Base-by-base conservation (phyloP, 2,888 invertebrate species). In the Lypha dubia region DNA sequence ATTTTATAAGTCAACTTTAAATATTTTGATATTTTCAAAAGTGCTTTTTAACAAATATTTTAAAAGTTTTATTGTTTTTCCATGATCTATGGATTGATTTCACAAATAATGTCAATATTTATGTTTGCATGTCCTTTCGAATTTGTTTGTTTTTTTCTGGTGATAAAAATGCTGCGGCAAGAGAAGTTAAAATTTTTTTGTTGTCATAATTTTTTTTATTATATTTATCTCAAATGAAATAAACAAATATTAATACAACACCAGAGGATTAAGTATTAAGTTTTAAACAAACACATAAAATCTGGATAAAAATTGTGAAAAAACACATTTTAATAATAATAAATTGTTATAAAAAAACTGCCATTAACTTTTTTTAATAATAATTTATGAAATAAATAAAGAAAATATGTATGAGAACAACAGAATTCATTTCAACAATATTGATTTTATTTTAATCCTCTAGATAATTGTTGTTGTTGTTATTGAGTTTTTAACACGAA, bases 231-330 rank as follows among this genome's bases (percentile, higher is more conserved):
- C 0, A n/a, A 65, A 49, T 15, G 60, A 65, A 20, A 70, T 62
- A 63, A 82, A 81, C 41, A 81, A 74, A 49, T 63, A 63, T 84
- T 68, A 62, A 68, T 56, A 56, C 32, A 74, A 84, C 73, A 77
- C 73, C 68, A 49, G 62, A 38, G 73, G 46, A 73, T 77, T 62
- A 79, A 56, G 32, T 51, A 44, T 71, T 75, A 75, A 75, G 44
- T 60, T 53, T 56, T 70, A 11, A 41, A 41, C 38, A 20, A 22
- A 53, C 32, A 44, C n/a, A 53, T 63, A 46, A 63, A 71, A 63
- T 62, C 28, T 65, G 44, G 5, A 65, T 32, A 44, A 65, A 41
- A 44, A 63, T 24, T 41, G 41, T 22, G 15, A 20, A 32, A 76
- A 22, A 46, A 17, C 32, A 38, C 15, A 38, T 49, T 62, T n/a